Percentiles rank a stretch among this genome's conserved stretches.
These are phyloP conservation scores for Germaria angustata DNA, from an alignment of 2,888 invertebrate genomes.

Conservation along the genomic window DNA sequence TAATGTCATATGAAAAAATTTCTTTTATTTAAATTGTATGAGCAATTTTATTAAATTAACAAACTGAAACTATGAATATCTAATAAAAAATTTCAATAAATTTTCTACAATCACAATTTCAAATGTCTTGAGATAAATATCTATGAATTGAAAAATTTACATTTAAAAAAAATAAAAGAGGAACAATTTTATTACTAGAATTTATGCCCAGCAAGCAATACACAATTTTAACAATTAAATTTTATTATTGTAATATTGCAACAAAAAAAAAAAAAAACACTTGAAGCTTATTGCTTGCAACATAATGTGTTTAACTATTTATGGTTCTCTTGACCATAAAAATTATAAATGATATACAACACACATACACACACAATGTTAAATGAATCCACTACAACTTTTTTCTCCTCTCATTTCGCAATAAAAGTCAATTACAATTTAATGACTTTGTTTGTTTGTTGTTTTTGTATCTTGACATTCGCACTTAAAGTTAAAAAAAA, in stretches of 20 bases:
- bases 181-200: not conserved
- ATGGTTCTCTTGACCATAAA: constrained; percentile 21
- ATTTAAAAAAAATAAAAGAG: not conserved
- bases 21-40: no score
- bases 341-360: constrained; percentile 20
- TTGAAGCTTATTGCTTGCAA: constrained; percentile 16
- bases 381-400: not conserved
- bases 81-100: not conserved
- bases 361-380: not conserved
- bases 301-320: constrained; percentile 37
- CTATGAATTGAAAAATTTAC: not conserved
- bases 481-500: constrained; percentile 1
- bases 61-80: no score
- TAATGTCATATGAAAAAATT: no score
- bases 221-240: not conserved
- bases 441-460: constrained; percentile 61
- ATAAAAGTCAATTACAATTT: constrained; percentile 68
- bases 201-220: not conserved
- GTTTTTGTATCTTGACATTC: constrained; percentile 30
- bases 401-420: constrained; percentile 42
- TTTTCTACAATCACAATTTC: not conserved
- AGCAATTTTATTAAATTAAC: no score
- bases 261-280: no score
- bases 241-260: not conserved
- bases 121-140: not conserved